Evolutionary conservation across 2,888 invertebrate genomes (phyloP).

Genomic region (Trichogramma dendrolimi): DNA sequence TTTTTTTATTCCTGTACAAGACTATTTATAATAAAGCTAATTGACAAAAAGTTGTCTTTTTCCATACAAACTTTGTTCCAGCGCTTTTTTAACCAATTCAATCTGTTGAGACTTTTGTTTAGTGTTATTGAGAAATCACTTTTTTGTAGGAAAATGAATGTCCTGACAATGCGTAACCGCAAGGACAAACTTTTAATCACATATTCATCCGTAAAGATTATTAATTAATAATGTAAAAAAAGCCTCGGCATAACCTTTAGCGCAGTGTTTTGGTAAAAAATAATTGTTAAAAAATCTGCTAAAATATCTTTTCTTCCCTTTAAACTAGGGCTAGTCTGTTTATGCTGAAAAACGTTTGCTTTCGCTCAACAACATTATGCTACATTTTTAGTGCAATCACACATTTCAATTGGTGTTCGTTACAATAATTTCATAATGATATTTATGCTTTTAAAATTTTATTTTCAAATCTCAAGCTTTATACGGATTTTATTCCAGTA

Average conservation of each 20-base stretch:
- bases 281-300: constrained; percentile 16
- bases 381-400: constrained; percentile 5
- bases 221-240: constrained; percentile 16
- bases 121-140: constrained; percentile 19
- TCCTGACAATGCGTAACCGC: constrained; percentile 10
- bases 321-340: constrained; percentile 2
- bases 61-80: neutral
- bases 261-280: constrained; percentile 15
- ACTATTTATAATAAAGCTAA: constrained; percentile 6
- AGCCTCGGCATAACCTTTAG: constrained; percentile 18
- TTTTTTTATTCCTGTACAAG: no score
- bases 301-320: constrained; percentile 3
- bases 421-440: neutral
- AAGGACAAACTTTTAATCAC: constrained; percentile 20
- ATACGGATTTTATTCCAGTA: constrained; percentile 10
- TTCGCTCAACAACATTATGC: constrained; percentile 4
- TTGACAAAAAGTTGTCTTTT: constrained; percentile 13
- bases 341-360: constrained; percentile 9
- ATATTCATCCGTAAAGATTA: constrained; percentile 3
- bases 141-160: constrained; percentile 20
- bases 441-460: constrained; percentile 1
- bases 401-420: neutral
- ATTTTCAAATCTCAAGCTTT: constrained; percentile 10
- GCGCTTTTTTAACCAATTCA: neutral
- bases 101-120: constrained; percentile 12